These are phyloP conservation scores for Bovichtus variegatus DNA, from an alignment of 2,797 vertebrate species.

Conservation along the genomic window DNA sequence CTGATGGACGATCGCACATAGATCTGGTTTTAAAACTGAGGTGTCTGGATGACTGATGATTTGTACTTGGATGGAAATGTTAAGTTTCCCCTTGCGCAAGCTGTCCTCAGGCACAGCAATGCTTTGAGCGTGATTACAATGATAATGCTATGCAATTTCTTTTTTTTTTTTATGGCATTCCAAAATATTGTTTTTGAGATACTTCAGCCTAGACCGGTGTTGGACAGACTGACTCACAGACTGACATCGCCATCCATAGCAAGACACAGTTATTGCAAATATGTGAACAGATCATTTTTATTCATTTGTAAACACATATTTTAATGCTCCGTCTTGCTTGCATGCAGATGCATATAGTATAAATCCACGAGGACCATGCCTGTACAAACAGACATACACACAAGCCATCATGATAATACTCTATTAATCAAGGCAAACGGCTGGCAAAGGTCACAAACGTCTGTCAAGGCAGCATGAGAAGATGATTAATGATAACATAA, in stretches of 20 bases:
- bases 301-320: slow-evolving; percentile 13
- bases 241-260: neutral
- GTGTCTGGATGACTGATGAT: neutral
- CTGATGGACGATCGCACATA: neutral
- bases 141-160: too few relatives aligned
- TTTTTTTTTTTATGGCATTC: neutral
- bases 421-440: slow-evolving; percentile 2
- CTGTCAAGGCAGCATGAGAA: slow-evolving; percentile 10
- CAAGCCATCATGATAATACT: neutral
- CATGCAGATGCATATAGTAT: neutral
- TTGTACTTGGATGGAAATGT: neutral
- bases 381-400: slow-evolving; percentile 18
- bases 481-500: slow-evolving; percentile 20
- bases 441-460: slow-evolving; percentile 10
- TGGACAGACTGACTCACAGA: neutral
- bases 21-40: too few relatives aligned
- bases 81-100: neutral
- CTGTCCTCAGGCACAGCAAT: neutral
- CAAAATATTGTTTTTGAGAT: neutral
- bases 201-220: neutral
- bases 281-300: neutral
- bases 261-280: slow-evolving; percentile 3
- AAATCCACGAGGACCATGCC: slow-evolving; percentile 9
- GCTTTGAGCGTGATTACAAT: neutral
- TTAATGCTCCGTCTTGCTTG: neutral